Conservation (phyloP, 2,113 vertebrate species). For the Alosa alosa region DNA sequence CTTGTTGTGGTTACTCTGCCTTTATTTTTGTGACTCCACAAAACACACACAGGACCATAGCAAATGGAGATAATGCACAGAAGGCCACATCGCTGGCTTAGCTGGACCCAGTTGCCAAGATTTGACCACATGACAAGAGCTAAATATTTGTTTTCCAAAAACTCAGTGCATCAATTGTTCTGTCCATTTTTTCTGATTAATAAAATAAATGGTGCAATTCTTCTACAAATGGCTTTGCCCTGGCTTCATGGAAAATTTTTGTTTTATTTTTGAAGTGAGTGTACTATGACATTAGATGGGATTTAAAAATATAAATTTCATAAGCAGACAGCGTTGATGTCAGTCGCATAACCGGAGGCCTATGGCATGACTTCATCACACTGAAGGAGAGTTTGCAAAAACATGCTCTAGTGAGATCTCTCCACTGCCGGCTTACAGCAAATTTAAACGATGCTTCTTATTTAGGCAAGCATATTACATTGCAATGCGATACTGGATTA, state of each 20-base stretch:
- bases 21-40: conserved; percentile 1
- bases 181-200: background rate
- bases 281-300: background rate
- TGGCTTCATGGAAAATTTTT: background rate
- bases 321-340: background rate
- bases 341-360: background rate
- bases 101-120: background rate
- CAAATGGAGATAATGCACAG: background rate
- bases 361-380: background rate
- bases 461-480: conserved; percentile 46
- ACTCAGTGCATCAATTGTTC: background rate
- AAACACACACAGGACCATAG: background rate
- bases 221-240: background rate
- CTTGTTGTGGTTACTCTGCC: conserved; percentile 10
- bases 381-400: background rate
- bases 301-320: conserved; percentile 2
- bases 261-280: background rate
- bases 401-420: conserved; percentile 44
- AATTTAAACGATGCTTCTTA: conserved; percentile 13
- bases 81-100: background rate
- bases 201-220: background rate
- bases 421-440: conserved; percentile 49
- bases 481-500: conserved; percentile 68
- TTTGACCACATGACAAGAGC: background rate
- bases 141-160: background rate